Conservation (phyloP, 2,888 invertebrate genomes). For the Lasiommata megera region DNA sequence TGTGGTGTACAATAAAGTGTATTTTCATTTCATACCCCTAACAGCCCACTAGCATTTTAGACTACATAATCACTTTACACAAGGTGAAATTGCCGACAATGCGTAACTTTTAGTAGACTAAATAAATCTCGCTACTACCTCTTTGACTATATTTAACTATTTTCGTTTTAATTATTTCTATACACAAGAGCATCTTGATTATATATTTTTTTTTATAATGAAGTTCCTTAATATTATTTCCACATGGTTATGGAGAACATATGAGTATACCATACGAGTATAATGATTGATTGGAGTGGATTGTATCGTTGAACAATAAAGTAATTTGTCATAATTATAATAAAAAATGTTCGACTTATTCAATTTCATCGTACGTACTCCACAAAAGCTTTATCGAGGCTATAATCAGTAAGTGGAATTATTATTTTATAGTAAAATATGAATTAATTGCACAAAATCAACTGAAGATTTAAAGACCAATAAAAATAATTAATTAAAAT, state of each 20-base stretch:
- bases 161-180: conserved; percentile 34
- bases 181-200: conserved; percentile 15
- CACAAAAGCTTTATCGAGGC: not conserved
- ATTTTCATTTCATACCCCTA: no score
- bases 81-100: no score
- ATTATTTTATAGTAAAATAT: not conserved
- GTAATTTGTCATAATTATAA: conserved; percentile 8
- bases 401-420: not conserved
- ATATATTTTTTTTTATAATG: conserved; percentile 10
- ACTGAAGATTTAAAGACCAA: no score
- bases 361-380: not conserved
- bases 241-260: not conserved
- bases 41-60: no score
- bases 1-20: no score
- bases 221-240: not conserved
- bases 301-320: not conserved
- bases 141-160: conserved; percentile 27
- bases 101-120: no score
- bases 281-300: not conserved
- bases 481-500: no score
- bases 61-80: no score
- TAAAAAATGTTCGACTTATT: not conserved
- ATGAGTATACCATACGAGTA: no score
- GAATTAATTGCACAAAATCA: no score
- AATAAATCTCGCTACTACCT: not conserved